Conservation (phyloP, 1,140 invertebrate genomes). For the Rhagoletis zephyria region DNA sequence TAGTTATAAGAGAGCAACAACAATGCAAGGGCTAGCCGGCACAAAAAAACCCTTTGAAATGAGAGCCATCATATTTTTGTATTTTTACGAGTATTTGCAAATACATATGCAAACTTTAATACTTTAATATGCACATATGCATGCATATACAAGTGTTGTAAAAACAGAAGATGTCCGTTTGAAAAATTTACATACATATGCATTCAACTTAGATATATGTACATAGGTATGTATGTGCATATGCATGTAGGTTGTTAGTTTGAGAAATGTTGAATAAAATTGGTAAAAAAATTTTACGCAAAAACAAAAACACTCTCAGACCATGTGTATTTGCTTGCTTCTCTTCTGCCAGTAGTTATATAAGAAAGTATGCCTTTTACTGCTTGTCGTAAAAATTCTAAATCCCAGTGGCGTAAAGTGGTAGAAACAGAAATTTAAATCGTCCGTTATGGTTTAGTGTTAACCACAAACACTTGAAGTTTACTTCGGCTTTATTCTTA, state of each 20-base stretch:
- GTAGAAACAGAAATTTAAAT: slow-evolving; percentile 9
- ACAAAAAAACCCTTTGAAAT: too few species aligned
- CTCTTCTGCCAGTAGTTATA: neutral
- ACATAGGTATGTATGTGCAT: too few species aligned
- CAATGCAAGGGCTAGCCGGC: neutral
- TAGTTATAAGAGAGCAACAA: neutral
- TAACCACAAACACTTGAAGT: slow-evolving; percentile 40
- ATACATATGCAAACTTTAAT: too few species aligned
- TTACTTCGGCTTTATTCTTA: neutral
- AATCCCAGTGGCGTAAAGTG: neutral
- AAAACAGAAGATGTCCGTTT: too few species aligned
- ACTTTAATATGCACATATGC: too few species aligned
- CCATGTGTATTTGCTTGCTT: neutral
- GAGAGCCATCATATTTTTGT: too few species aligned
- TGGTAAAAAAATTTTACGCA: neutral
- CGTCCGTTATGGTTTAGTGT: slow-evolving; percentile 46
- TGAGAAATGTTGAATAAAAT: neutral
- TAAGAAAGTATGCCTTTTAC: neutral
- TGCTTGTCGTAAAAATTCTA: slow-evolving; percentile 8
- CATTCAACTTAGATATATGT: too few species aligned
- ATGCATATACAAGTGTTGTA: too few species aligned
- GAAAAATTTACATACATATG: too few species aligned
- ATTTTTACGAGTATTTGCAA: too few species aligned
- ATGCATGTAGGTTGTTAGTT: too few species aligned
- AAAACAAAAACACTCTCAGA: neutral